Base-by-base conservation (phyloP, 2,113 vertebrate genomes). In the Tenebrosternarchus preto region DNA sequence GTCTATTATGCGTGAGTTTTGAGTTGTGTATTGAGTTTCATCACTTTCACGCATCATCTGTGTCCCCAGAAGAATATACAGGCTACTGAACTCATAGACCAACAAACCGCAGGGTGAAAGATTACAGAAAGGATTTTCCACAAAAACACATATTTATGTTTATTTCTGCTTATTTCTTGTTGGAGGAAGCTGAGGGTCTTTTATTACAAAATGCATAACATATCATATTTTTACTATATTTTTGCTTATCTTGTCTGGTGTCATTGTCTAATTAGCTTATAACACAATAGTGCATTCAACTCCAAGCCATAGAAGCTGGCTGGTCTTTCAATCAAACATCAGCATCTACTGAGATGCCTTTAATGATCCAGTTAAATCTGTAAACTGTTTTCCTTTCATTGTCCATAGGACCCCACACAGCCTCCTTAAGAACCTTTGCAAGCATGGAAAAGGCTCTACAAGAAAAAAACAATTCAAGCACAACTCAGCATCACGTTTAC, bases 1-100 rank as follows among this genome's bases (percentile, higher is more conserved):
- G 56, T 22, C 56, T 69, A 43, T 64, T 33, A 60, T 31, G 59
- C 31, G n/a, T 78, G 53, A 43, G 4, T 74, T 78, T 83, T 24
- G 17, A 31, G 29, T 36, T 50, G 63, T 53, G 46, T 69, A 68
- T 85, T 78, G 56, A n/a, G 17, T 67, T 73, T 74, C 25, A 24
- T 25, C 5, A 50, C 20, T 20, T 76, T 46, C 55, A 25, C 22
- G 5, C 19, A 39, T 64, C 36, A 11, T 64, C 50, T 57, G 46
- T 20, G 29, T 19, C 63, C 59, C 36, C 27, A 27, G 72, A n/a
- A 73, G 39, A 3, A 64, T 31, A 19, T n/a, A 57, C 12, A 50
- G 50, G 46, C 43, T 53, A 67, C 27, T 76, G 46, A 39, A 63
- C n/a, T 46, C 22, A 25, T 71, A 17, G 7, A 24, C 17, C 24